Base-by-base conservation (phyloP, 2,888 invertebrate genomes). In the Xestobium rufovillosum region DNA sequence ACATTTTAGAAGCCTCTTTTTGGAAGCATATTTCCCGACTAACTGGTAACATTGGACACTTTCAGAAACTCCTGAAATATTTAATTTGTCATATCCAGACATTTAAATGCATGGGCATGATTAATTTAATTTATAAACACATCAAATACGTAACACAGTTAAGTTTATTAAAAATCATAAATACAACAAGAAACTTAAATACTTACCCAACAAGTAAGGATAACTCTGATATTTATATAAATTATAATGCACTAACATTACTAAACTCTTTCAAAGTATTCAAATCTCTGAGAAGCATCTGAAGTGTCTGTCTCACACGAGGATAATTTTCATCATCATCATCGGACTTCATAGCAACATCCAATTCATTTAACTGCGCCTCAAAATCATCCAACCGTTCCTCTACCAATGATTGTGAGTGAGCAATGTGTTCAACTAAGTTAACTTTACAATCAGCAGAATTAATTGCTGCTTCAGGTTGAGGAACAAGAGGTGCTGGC, bases 391-490 rank as follows among this genome's bases (percentile, higher is more conserved):
- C 77, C 28, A 90, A 71, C 26, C 83, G 63, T 1, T 78, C 74
- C 59, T 85, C 79, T 17, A 88, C 71, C 38, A 80, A 69, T 41
- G 74, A 71, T 60, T 88, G 85, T 54, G 81, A 80, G 45, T 83
- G 77, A 51, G 78, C 75, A 35, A 90, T 76, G 57, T 89, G 87
- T 14, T 82, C 78, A 45, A 89, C 66, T 32, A 91, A 68, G 36
- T 83, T 77, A 52, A 80, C 71, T 47, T 83, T 76, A 51, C 90
- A 90, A 59, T 81, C 84, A 29, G 75, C 70, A 29, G 82, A 76
- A 64, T 88, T 83, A 38, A 88, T 88, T 2, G 85, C 78, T 8
- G 84, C 83, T 61, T 89, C 87, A 0, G 88, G 88, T 61, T 81
- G 78, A 8, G 87, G 88, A 44, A 76, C 76, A 31, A 56, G 60